Evolutionary conservation across 1,140 invertebrate genomes (phyloP), one percentile per base, ranked within the genome.

Genomic region (Platorchestia sp.): DNA sequence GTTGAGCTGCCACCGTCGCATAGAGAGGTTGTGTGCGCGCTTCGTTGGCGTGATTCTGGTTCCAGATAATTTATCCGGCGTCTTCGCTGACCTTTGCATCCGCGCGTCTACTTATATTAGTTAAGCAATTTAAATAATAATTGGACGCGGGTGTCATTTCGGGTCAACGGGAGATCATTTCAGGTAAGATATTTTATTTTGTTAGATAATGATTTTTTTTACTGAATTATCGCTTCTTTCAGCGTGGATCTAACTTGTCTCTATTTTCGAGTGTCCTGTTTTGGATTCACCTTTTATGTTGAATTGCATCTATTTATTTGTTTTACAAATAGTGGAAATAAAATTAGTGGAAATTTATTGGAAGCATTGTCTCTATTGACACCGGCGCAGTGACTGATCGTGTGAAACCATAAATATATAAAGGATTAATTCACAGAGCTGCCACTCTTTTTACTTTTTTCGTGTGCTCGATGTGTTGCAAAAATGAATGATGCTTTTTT

Each of bases 31-130:
- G 87, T 16, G n/a, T 42, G 5, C 43, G 3, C 7, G 41, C 87
- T 42, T 89, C 87, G 14, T 89, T 89, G 1, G 6, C 87, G 41
- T 41, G 87, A 44, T 89, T 44, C 41, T 44, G 43, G 43, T 89
- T 89, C 87, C n/a, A 89, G 87, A 89, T 89, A 89, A 42, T 89
- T 89, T 75, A 75, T 75, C 59, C 59, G 59, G 59, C 36, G 36
- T 75, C 59, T 75, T 75, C 59, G 59, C 36, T 75, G 59, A 75
- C 59, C 59, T 75, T 75, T 75, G 10, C 59, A 75, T 75, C 59
- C 59, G 59, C 59, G 14, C 59, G 36, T 75, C 59, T 75, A 27
- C 27, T 75, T 22, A 36, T 75, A 75, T 75, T 27, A 75, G 1
- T 27, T 10, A 36, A 75, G 36, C 36, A 75, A 36, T 27, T 75